A percentile compares a stretch with the other conserved stretches of the same genome.
These are phyloP conservation scores for Benitochromis conjunctus DNA, from an alignment of 2,113 vertebrate genomes.

Conservation along the genomic window DNA sequence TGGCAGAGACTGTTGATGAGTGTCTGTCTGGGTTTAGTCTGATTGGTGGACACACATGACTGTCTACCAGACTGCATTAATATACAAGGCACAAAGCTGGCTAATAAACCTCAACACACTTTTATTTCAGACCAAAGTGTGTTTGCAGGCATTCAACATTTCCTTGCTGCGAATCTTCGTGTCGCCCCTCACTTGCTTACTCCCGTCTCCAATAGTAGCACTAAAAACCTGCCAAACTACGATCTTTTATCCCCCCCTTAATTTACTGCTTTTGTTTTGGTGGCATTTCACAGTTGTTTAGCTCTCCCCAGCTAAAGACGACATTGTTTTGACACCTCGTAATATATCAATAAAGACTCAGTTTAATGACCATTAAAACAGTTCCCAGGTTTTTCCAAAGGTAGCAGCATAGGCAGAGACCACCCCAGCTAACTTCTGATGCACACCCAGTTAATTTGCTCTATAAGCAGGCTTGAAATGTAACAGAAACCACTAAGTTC, in stretches of 20 bases:
- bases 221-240: background rate
- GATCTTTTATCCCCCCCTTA: background rate
- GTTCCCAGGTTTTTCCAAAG: background rate
- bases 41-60: background rate
- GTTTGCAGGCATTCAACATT: background rate
- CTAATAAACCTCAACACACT: background rate
- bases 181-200: background rate
- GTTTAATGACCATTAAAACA: background rate
- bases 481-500: background rate
- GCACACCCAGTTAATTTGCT: background rate
- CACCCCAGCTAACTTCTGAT: background rate
- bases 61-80: background rate
- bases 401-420: background rate
- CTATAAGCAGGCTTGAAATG: background rate
- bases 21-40: slow-evolving; percentile 15
- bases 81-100: background rate
- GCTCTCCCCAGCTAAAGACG: background rate
- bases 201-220: background rate
- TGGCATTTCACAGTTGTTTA: background rate
- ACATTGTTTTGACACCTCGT: background rate
- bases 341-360: background rate
- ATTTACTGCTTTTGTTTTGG: background rate
- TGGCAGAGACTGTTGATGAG: background rate
- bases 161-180: background rate
- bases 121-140: background rate